Evolutionary conservation across 2,888 invertebrate species (phyloP), one percentile per base, ranked within the genome.

Genomic region (Ophion costatus): DNA sequence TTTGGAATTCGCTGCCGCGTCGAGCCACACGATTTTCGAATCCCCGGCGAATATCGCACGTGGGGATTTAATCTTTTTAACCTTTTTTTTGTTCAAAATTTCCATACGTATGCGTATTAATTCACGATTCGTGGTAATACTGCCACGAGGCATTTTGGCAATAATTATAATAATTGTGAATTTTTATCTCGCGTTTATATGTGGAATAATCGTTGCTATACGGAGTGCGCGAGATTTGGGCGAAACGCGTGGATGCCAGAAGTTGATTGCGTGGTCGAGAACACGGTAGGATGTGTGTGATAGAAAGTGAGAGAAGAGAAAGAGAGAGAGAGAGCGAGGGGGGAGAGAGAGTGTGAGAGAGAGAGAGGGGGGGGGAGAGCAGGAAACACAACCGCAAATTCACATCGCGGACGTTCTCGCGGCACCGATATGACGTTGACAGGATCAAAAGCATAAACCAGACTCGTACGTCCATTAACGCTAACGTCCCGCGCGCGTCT

Each of bases 351-450:
- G 20, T 17, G 73, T 69, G 76, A n/a, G 57, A 11, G 38, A 17
- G 38, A 29, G 33, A 38, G 45, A 14, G 63, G n/a, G 24, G 2
- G 56, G 45, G 67, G 70, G 74, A 66, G 80, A 76, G 80, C 76
- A 45, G 80, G 80, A 71, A 83, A 75, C 83, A 76, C 76, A 70
- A 80, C 83, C 83, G 80, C 83, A 83, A 76, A 83, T 83, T 80
- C 80, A 71, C 83, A 83, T 80, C 73, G 78, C 66, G 83, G 67
- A 76, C 76, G 75, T 57, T 80, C 80, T 59, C 80, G 56, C 20
- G 61, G 70, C 79, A 59, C 80, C 80, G 87, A 87, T 84, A 70
- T 86, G 87, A 83, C 81, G 74, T 64, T 88, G 89, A 89, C 88
- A 85, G 86, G 71, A 80, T 81, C 80, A 76, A 80, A 85, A 80